Evolutionary conservation across 2,797 vertebrate species (phyloP), one percentile per base, ranked within the genome.

Genomic region (Tragelaphus oryx): DNA sequence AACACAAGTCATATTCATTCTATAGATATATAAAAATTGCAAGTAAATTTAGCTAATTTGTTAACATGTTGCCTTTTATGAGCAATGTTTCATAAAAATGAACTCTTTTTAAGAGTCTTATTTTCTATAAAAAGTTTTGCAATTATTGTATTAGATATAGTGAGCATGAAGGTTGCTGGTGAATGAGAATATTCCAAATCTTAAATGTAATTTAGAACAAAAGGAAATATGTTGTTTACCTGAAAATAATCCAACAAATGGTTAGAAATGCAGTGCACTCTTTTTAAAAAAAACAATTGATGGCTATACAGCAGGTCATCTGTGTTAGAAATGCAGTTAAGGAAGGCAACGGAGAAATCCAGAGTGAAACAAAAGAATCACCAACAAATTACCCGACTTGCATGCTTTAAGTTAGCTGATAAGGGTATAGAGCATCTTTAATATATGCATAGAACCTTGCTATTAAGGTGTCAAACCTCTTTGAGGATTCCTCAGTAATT

Each of bases 381-480:
- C 8, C 48, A 26, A 48, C n/a, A 81, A 90, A 89, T 62, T 48
- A 50, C 18, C 26, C 4, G 14, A 55, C 33, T 83, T 37, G 22
- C 33, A 52, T 37, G 60, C 46, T n/a, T 83, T 91, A 91, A 80
- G 65, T 87, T 55, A 87, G 71, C 55, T 81, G 68, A 28, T 84
- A 65, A 79, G 55, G 88, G 91, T 95, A 88, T 71, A 95, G 87
- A 95, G 60, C 81, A 86, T 76, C 59, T 59, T 80, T 89, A 89
- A 91, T 68, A 80, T 81, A 86, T 89, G 95, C 92, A 91, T 54
- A 96, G 95, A 41, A 95, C 75, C 68, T 81, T 94, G 76, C 84
- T 93, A 97, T 84, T 96, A 97, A 97, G 83, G 52, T 87, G 75
- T 93, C 93, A 93, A 93, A 96, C 57, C 57, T 84, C 68, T 86